Evolutionary conservation across 2,113 vertebrate genomes (phyloP).

Genomic region (Emydura subglobosa): DNA sequence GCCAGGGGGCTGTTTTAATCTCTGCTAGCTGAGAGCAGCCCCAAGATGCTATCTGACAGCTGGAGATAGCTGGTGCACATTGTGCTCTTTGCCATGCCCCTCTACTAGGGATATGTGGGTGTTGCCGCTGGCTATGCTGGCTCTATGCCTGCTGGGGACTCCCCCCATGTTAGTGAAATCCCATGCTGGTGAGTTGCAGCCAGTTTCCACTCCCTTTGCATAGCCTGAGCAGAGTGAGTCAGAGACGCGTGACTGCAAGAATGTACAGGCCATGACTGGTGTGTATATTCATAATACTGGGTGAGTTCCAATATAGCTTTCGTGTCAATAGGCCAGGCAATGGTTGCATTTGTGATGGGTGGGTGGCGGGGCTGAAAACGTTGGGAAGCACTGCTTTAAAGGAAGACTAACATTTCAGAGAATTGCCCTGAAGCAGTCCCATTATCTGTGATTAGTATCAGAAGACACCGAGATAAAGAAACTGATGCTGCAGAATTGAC

Average conservation of each 20-base stretch:
- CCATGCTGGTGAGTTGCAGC: neutral
- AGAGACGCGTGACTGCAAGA: neutral
- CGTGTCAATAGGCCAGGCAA: neutral
- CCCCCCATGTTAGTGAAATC: neutral
- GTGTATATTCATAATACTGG: neutral
- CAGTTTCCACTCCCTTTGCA: fast-evolving
- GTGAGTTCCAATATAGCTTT: neutral
- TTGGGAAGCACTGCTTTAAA: neutral
- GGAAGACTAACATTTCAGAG: neutral
- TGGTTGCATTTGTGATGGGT: neutral
- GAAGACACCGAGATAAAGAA: neutral
- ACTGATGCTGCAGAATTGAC: neutral
- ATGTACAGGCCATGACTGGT: neutral
- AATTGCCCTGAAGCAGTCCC: neutral
- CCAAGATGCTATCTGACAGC: neutral
- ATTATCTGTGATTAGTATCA: neutral
- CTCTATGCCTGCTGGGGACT: neutral
- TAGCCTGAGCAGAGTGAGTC: neutral
- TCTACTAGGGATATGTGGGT: neutral
- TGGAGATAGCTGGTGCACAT: neutral
- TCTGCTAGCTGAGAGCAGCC: neutral
- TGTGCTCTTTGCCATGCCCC: neutral
- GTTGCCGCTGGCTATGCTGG: neutral
- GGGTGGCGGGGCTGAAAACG: neutral
- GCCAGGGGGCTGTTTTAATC: fast-evolving